Percentiles rank a stretch among this genome's conserved stretches.
phyloP scores from a whole-genome alignment of 2,113 vertebrate species.

The Cephalophus harveyi region DNA sequence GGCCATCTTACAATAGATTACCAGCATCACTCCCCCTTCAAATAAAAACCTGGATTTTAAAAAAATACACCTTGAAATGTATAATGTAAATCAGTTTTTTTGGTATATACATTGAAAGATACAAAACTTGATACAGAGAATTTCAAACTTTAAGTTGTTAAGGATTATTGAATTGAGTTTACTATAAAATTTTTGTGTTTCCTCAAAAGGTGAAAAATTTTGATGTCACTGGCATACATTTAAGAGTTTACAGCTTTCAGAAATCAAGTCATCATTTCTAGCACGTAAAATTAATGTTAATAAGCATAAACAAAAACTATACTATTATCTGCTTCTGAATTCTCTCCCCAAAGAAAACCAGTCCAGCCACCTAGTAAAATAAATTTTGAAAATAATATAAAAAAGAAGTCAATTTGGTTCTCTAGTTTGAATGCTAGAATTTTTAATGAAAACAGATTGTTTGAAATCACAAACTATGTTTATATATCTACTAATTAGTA shows the following conservation, averaged over 20 bases:
- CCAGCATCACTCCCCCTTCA: no score
- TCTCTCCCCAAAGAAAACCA: conserved; percentile 45
- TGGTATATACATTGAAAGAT: not conserved
- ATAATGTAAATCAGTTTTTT: no score
- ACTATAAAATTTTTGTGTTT: not conserved
- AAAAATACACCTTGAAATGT: no score
- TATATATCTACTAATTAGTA: not conserved
- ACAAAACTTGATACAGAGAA: not conserved
- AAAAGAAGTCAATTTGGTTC: not conserved
- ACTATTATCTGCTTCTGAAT: conserved; percentile 11
- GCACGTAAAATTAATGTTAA: conserved; percentile 39
- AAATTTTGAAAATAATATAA: conserved; percentile 32
- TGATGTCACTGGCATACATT: conserved; percentile 13
- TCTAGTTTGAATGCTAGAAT: conserved; percentile 10
- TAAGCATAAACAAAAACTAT: conserved; percentile 10
- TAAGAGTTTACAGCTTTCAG: conserved; percentile 37
- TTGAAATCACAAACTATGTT: conserved; percentile 3
- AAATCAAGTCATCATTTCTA: conserved; percentile 43
- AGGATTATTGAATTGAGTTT: conserved; percentile 26
- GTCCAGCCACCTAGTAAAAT: conserved; percentile 28
- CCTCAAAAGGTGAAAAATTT: conserved; percentile 17
- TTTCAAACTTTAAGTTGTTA: not conserved
- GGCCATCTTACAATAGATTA: no score
- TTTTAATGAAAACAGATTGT: conserved; percentile 40
- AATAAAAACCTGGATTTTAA: no score